Evolutionary conservation across 2,797 vertebrate genomes (phyloP).

Genomic region (Manis javanica): DNA sequence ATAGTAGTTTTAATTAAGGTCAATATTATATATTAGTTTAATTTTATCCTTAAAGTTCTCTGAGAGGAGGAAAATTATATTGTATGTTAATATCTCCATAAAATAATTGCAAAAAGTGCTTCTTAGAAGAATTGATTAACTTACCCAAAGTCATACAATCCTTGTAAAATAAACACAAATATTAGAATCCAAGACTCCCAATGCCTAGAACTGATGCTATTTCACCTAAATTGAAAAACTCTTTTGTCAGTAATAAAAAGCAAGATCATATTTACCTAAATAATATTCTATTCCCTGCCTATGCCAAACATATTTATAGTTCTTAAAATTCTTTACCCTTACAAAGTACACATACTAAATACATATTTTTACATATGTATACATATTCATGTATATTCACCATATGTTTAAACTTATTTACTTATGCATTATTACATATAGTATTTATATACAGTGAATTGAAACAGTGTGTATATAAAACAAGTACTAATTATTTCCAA

Average conservation of each 20-base stretch:
- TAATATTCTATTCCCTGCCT: background rate
- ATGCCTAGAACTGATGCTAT: background rate
- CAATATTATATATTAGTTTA: constrained; percentile 23
- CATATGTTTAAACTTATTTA: background rate
- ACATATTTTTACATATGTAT: background rate
- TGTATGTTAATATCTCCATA: background rate
- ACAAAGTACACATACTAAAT: background rate
- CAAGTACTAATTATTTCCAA: background rate
- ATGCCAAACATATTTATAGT: background rate
- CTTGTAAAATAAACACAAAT: background rate
- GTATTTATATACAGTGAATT: background rate
- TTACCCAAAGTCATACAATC: background rate
- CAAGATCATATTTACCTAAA: background rate
- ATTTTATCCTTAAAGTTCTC: constrained; percentile 20
- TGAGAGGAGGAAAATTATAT: background rate
- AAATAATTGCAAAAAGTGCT: background rate
- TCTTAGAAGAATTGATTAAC: background rate
- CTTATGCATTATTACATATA: background rate
- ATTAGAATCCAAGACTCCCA: background rate
- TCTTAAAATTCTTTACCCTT: background rate
- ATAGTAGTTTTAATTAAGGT: constrained; percentile 49
- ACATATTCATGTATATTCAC: background rate
- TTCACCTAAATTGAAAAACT: background rate
- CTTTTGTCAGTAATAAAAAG: background rate
- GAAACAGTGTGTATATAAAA: background rate